Percentiles rank a stretch among this genome's conserved stretches.
These are phyloP conservation scores for Speoplatyrhinus poulsoni DNA, from an alignment of 2,113 vertebrate species.

Conservation along the genomic window DNA sequence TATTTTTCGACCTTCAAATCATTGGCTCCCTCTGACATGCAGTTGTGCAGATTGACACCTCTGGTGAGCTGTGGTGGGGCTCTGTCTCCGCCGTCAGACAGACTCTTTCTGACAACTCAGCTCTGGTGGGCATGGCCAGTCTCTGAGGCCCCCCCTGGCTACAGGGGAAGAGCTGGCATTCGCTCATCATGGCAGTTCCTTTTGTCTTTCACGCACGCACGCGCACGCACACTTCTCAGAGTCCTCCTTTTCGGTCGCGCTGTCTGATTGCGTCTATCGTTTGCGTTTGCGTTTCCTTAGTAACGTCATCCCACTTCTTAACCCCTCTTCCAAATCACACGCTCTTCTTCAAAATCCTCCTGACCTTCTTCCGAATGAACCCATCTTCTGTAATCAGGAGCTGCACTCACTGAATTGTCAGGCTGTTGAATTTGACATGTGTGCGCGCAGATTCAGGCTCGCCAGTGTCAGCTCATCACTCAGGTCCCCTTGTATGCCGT, in stretches of 20 bases:
- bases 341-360: constrained; percentile 58
- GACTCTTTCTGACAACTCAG: constrained; percentile 67
- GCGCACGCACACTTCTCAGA: too few relatives aligned
- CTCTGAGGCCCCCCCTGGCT: constrained; percentile 27
- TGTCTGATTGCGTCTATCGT: too few relatives aligned
- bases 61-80: constrained; percentile 19
- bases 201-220: constrained; percentile 9
- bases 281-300: too few relatives aligned
- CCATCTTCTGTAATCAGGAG: constrained; percentile 68
- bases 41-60: constrained; percentile 19
- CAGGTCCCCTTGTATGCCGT: too few relatives aligned
- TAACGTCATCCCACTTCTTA: too few relatives aligned
- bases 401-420: constrained; percentile 42
- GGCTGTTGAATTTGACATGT: constrained; percentile 57
- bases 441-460: constrained; percentile 14
- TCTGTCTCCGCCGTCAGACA: constrained; percentile 48
- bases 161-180: constrained; percentile 9
- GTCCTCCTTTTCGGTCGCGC: too few relatives aligned
- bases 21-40: background rate
- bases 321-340: constrained; percentile 46
- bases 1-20: constrained; percentile 25
- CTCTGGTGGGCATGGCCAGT: constrained; percentile 59
- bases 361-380: constrained; percentile 70
- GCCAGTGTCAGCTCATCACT: too few relatives aligned
- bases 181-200: constrained; percentile 15